Conservation (phyloP, 2,113 vertebrate genomes). For the Danionella cerebrum region DNA sequence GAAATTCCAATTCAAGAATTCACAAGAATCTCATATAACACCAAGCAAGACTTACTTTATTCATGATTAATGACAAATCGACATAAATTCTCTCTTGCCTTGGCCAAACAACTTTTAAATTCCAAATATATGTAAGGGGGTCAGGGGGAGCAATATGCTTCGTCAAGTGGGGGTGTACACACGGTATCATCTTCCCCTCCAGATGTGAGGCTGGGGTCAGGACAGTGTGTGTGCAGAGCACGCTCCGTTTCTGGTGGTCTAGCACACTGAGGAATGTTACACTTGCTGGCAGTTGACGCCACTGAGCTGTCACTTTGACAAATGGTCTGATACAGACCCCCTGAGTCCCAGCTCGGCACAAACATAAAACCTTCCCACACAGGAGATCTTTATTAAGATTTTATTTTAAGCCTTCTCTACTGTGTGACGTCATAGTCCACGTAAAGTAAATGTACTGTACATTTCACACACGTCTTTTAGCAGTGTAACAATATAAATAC, state of each 20-base stretch:
- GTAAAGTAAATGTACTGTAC: too few relatives aligned
- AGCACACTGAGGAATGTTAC: slow-evolving; percentile 53
- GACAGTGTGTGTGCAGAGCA: slow-evolving; percentile 40
- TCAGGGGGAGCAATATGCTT: not conserved
- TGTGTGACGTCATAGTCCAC: not conserved
- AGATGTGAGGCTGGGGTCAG: slow-evolving; percentile 56
- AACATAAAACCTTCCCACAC: slow-evolving; percentile 1
- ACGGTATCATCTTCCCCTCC: slow-evolving; percentile 55
- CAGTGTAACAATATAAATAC: too few relatives aligned
- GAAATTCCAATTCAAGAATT: too few relatives aligned
- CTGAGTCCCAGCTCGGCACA: not conserved
- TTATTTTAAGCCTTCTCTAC: slow-evolving; percentile 49
- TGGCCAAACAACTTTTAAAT: not conserved
- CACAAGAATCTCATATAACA: too few relatives aligned
- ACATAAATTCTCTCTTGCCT: not conserved
- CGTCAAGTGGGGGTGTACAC: not conserved
- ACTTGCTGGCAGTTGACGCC: slow-evolving; percentile 59
- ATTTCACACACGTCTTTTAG: too few relatives aligned
- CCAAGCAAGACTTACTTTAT: not conserved
- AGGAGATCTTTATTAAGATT: slow-evolving; percentile 48
- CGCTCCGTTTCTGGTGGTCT: slow-evolving; percentile 42
- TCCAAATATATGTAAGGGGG: not conserved
- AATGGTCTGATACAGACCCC: slow-evolving; percentile 39
- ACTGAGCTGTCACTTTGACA: slow-evolving; percentile 62
- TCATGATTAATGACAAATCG: not conserved